A percentile compares a stretch with the other conserved stretches of the same genome.
Conservation (phyloP, 1,140 invertebrate species). For the Aphaenogaster ashmeadi region DNA sequence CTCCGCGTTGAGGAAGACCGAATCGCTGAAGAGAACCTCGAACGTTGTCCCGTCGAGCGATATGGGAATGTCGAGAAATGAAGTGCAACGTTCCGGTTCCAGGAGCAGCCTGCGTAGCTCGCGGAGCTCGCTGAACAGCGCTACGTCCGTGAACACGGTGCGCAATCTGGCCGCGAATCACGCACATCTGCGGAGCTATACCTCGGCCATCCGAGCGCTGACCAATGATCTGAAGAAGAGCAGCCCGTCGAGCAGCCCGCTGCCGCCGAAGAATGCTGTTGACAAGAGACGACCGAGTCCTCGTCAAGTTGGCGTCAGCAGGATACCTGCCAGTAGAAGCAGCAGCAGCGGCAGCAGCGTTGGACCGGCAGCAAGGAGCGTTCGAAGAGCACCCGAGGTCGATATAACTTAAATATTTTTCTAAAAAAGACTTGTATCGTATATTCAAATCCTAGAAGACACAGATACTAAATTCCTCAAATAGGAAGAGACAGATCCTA, state of each 20-base stretch:
- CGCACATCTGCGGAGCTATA: slow-evolving; percentile 82
- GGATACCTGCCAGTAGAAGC: slow-evolving; percentile 90
- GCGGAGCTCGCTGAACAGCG: slow-evolving; percentile 93
- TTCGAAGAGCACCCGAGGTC: slow-evolving; percentile 81
- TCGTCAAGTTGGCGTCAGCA: slow-evolving; percentile 77
- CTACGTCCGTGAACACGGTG: slow-evolving; percentile 93
- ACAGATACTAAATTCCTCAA: too few relatives aligned
- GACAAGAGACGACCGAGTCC: slow-evolving; percentile 82
- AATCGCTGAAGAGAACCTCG: slow-evolving; percentile 57
- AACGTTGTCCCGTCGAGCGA: not conserved
- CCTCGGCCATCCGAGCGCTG: slow-evolving; percentile 83
- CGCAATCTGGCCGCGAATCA: slow-evolving; percentile 88
- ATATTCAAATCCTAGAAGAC: too few relatives aligned
- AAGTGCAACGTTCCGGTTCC: slow-evolving; percentile 90
- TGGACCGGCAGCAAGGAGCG: slow-evolving; percentile 84
- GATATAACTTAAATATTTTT: not conserved
- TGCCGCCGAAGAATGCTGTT: slow-evolving; percentile 79
- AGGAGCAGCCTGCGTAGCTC: slow-evolving; percentile 93
- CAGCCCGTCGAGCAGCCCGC: slow-evolving; percentile 63
- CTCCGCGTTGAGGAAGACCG: slow-evolving; percentile 70
- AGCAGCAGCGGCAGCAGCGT: slow-evolving; percentile 91
- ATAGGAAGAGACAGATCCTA: too few relatives aligned
- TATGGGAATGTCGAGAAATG: slow-evolving; percentile 71
- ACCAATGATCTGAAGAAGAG: slow-evolving; percentile 84
- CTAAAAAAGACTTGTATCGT: not conserved